Evolutionary conservation across 2,113 vertebrate species (phyloP), one percentile per base, ranked within the genome.

Genomic region (Cavia aperea): DNA sequence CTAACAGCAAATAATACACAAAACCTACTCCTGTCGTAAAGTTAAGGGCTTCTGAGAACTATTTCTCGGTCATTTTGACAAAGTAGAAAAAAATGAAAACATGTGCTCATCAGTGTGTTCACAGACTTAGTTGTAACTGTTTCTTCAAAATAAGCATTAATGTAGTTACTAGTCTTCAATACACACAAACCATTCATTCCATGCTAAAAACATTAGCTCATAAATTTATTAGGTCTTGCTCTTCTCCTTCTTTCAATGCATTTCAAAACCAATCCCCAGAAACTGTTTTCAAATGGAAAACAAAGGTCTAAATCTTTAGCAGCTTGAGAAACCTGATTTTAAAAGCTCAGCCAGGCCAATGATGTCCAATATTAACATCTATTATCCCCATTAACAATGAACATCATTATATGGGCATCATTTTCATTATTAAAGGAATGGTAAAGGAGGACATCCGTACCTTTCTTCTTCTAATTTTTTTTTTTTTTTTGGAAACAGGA

Each of bases 261-360:
- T 81, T 81, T 63, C 46, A 33, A 86, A 81, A 86, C 73, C 16
- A 51, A 91, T 83, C 24, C 84, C 56, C 33, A 88, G 19, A 78
- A 88, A 82, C 33, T 68, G 68, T 88, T 84, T 78, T 82, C 46
- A 63, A 63, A 92, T n/a, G 18, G n/a, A 73, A 83, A 88, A 89
- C 26, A 63, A 62, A 81, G 36, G 49, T 62, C 73, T 66, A n/a
- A 87, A n/a, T 11, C 23, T 31, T 66, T 10, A 89, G 58, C 23
- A 79, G 33, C 56, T 18, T 85, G 46, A 81, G 33, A 63, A 78
- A 62, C 10, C 24, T 24, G 13, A 86, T 90, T 92, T 39, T 81
- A 60, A 56, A 86, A 72, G 36, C 12, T 49, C 56, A 85, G 65
- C 66, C 58, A 91, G 77, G 36, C 63, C 49, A n/a, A 86, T 65